phyloP scores from a whole-genome alignment of 2,888 invertebrate genomes.

The Sycophila texana region DNA sequence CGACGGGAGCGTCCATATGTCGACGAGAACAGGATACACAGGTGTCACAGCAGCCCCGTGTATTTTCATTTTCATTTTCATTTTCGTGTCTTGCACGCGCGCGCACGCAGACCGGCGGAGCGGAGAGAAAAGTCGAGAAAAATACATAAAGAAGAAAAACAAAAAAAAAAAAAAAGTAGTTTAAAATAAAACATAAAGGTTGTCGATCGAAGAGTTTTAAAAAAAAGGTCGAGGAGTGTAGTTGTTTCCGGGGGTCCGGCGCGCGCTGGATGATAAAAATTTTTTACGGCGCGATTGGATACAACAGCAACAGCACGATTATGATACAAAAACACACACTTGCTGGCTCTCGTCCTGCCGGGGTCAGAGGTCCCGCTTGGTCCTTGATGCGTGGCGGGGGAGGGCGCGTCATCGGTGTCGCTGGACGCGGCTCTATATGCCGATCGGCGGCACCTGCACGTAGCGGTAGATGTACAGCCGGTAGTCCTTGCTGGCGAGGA shows the following conservation, averaged over 20 bases:
- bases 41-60: too few species aligned
- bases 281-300: neutral
- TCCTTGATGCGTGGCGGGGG: constrained; percentile 45
- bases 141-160: too few species aligned
- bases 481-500: constrained; percentile 99
- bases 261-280: neutral
- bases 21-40: too few species aligned
- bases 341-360: neutral
- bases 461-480: constrained; percentile 99
- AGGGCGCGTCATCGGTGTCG: constrained; percentile 55
- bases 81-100: too few species aligned
- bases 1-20: too few species aligned
- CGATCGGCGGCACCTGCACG: constrained; percentile 93
- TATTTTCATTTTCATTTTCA: too few species aligned
- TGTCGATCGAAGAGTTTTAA: too few species aligned
- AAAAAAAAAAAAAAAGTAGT: constrained; percentile 20
- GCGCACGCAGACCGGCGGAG: too few species aligned
- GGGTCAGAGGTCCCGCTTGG: constrained; percentile 7
- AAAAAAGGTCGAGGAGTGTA: too few species aligned
- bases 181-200: too few species aligned
- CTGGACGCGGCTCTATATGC: constrained; percentile 78
- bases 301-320: neutral
- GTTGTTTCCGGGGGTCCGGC: too few species aligned
- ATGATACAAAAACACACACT: constrained; percentile 38
- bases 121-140: too few species aligned